phyloP scores from a whole-genome alignment of 2,888 invertebrate genomes.

The Camponotus fellah region DNA sequence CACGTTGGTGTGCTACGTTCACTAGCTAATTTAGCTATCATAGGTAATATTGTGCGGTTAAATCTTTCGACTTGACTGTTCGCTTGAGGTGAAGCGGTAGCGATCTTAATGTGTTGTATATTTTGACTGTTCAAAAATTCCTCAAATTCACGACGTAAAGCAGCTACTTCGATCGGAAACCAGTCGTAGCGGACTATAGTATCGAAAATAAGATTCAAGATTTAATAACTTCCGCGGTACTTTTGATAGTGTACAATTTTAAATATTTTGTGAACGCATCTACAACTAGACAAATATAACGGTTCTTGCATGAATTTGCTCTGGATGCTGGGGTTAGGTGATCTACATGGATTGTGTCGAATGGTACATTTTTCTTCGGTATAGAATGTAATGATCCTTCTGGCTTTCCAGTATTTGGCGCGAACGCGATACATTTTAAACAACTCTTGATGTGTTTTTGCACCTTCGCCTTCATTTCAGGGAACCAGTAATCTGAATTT shows the following conservation, averaged over 20 bases:
- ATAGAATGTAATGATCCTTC: constrained; percentile 57
- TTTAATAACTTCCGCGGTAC: constrained; percentile 61
- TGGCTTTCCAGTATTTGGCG: constrained; percentile 41
- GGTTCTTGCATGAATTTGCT: no score
- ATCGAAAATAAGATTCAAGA: constrained; percentile 51
- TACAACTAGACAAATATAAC: constrained; percentile 72
- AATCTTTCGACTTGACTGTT: background rate
- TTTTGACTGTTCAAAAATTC: constrained; percentile 59
- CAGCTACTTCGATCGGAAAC: constrained; percentile 66
- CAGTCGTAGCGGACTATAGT: constrained; percentile 55
- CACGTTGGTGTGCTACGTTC: background rate
- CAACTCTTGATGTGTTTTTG: constrained; percentile 43
- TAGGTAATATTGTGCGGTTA: constrained; percentile 7
- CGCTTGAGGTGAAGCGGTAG: constrained; percentile 15
- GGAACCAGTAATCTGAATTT: constrained; percentile 64
- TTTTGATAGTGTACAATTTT: constrained; percentile 68
- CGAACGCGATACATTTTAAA: constrained; percentile 65
- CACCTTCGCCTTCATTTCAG: constrained; percentile 44
- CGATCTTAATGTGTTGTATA: background rate
- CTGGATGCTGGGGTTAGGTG: background rate
- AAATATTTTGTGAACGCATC: constrained; percentile 77
- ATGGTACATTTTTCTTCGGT: constrained; percentile 51
- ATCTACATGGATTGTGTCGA: constrained; percentile 51
- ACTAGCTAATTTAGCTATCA: background rate
- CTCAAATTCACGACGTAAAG: constrained; percentile 69